These are phyloP conservation scores for Platynereis dumerilii DNA, from an alignment of 2,888 invertebrate genomes.

Conservation along the genomic window DNA sequence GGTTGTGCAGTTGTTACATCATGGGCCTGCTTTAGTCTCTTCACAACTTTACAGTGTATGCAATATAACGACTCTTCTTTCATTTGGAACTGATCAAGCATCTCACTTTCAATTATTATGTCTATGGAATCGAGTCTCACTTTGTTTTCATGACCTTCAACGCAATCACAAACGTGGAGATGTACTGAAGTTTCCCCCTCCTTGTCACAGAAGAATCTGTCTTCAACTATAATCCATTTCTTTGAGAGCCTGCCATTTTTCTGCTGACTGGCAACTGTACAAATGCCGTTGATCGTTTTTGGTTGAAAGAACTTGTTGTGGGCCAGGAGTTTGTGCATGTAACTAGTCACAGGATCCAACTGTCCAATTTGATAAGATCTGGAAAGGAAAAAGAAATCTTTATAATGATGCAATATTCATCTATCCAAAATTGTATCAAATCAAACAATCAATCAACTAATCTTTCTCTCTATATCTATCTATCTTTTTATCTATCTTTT, in stretches of 20 bases:
- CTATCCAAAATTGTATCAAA: too few relatives aligned
- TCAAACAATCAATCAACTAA: too few relatives aligned
- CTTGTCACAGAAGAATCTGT: neutral
- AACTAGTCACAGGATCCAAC: too few relatives aligned
- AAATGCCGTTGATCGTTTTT: too few relatives aligned
- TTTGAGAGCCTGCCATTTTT: neutral
- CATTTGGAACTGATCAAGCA: neutral
- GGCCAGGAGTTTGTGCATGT: too few relatives aligned
- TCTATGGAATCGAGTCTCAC: neutral
- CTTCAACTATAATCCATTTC: neutral
- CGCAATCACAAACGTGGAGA: neutral
- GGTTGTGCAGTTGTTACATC: neutral
- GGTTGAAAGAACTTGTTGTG: too few relatives aligned
- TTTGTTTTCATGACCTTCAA: neutral
- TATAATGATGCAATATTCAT: too few relatives aligned
- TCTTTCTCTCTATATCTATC: too few relatives aligned
- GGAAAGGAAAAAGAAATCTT: too few relatives aligned
- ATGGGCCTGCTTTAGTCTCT: neutral
- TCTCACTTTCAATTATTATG: neutral
- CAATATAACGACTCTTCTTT: neutral
- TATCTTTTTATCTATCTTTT: too few relatives aligned
- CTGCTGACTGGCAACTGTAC: neutral
- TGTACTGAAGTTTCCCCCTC: neutral
- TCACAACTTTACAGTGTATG: neutral
- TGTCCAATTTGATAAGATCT: too few relatives aligned